A percentile compares a stretch with the other conserved stretches of the same genome.
These are phyloP conservation scores for Crypturellus tataupa DNA, from an alignment of 2,797 vertebrate genomes.

Conservation along the genomic window DNA sequence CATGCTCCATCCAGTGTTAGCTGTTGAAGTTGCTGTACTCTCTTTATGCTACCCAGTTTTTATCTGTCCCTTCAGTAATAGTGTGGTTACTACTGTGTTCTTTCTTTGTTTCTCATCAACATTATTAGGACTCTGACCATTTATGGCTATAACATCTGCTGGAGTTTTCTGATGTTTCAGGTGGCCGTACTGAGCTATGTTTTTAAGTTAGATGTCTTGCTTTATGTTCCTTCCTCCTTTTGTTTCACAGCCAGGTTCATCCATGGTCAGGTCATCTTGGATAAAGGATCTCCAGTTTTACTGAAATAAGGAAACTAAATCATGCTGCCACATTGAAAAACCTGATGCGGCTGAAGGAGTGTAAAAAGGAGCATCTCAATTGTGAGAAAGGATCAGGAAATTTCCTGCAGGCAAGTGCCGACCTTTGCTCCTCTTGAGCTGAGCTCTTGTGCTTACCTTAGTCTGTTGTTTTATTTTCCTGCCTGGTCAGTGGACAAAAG, in stretches of 20 bases:
- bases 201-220: background rate
- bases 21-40: background rate
- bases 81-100: background rate
- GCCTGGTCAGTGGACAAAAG: background rate
- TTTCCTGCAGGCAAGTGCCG: background rate
- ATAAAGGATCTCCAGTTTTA: background rate
- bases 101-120: background rate
- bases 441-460: background rate
- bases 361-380: background rate
- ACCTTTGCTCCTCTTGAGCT: background rate
- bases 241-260: background rate
- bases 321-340: background rate
- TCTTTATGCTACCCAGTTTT: background rate
- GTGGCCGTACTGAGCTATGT: background rate
- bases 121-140: background rate
- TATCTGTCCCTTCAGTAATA: background rate
- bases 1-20: background rate
- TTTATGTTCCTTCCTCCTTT: background rate
- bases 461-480: background rate
- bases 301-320: background rate
- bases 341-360: background rate
- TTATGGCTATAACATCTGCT: fast-evolving
- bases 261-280: background rate
- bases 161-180: background rate
- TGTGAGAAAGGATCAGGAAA: background rate